These are phyloP conservation scores for Pseudopodoces humilis DNA, from an alignment of 2,113 vertebrate species.

Conservation along the genomic window DNA sequence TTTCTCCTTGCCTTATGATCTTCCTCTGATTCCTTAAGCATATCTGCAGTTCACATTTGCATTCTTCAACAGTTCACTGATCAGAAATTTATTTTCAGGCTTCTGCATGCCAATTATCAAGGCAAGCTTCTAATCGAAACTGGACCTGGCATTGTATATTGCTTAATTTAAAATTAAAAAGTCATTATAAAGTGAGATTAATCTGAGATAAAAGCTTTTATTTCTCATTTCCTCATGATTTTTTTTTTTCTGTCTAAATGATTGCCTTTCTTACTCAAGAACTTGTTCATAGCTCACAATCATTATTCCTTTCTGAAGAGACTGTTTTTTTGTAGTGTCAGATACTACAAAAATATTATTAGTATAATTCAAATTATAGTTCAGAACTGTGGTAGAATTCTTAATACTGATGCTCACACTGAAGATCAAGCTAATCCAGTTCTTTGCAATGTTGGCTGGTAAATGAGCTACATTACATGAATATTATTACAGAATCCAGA, in stretches of 20 bases:
- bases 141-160: conserved; percentile 55
- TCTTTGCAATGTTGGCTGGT: conserved; percentile 5
- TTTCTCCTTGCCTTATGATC: conserved; percentile 42
- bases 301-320: conserved; percentile 35
- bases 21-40: conserved; percentile 66
- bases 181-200: conserved; percentile 69
- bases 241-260: neutral
- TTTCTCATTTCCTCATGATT: neutral
- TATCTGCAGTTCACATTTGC: conserved; percentile 74
- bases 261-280: neutral
- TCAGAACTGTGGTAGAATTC: conserved; percentile 19
- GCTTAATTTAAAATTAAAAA: conserved; percentile 74
- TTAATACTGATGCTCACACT: conserved; percentile 29
- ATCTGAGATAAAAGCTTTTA: conserved; percentile 37
- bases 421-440: conserved; percentile 18
- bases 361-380: conserved; percentile 5
- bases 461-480: neutral
- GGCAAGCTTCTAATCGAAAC: conserved; percentile 80
- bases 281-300: conserved; percentile 26
- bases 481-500: neutral
- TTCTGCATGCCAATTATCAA: conserved; percentile 83
- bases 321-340: neutral
- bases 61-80: conserved; percentile 82
- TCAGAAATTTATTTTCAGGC: conserved; percentile 85
- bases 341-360: neutral